Evolutionary conservation across 2,888 invertebrate species (phyloP).

Genomic region (Elysia crispata): DNA sequence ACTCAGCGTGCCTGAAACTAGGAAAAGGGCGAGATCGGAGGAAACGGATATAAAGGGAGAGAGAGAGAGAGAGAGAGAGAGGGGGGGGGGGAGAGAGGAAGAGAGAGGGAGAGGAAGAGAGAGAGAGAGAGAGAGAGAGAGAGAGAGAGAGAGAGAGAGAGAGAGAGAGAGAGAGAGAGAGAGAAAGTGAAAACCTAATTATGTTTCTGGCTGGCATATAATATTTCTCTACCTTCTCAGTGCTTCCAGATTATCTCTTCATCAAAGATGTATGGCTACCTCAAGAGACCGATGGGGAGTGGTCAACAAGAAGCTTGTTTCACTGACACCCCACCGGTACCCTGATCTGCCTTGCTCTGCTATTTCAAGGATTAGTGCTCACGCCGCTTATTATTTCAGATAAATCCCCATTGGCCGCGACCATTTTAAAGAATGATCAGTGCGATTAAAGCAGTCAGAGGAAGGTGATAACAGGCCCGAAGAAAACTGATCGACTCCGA

Average conservation of each 20-base stretch:
- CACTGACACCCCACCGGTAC: not conserved
- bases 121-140: not conserved
- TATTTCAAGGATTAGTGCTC: conserved; percentile 13
- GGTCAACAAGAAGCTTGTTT: too few species aligned
- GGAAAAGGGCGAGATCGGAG: too few species aligned
- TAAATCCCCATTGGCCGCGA: too few species aligned
- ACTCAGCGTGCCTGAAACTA: too few species aligned
- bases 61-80: not conserved
- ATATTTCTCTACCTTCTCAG: too few species aligned
- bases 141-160: too few species aligned
- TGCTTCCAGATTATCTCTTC: conserved; percentile 23
- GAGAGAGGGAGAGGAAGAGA: not conserved
- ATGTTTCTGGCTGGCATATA: too few species aligned
- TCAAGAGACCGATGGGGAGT: not conserved
- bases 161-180: not conserved
- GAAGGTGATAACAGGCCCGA: too few species aligned
- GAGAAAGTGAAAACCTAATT: not conserved
- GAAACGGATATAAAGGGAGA: not conserved
- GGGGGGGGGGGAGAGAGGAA: not conserved
- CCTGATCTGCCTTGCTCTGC: not conserved
- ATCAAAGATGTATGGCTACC: not conserved
- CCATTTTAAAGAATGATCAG: too few species aligned
- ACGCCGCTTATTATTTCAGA: not conserved
- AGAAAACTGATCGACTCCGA: too few species aligned
- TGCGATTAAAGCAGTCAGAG: too few species aligned